phyloP scores from a whole-genome alignment of 2,113 vertebrate species.

The Melanerpes formicivorus region DNA sequence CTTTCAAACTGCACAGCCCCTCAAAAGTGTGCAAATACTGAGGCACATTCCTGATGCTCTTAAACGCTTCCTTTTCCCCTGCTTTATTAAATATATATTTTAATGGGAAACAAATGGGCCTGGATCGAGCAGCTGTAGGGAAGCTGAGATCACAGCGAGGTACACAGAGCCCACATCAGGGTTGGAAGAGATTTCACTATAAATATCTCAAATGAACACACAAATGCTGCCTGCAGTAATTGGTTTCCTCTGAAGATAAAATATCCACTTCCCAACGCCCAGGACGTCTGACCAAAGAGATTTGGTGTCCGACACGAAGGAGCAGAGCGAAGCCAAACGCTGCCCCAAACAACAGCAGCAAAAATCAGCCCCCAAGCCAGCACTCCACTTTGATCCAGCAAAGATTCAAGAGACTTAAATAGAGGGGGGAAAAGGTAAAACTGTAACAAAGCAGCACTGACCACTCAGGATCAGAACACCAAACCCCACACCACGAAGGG shows the following conservation, averaged over 20 bases:
- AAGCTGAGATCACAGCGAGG: neutral
- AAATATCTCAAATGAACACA: neutral
- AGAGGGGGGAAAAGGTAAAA: conserved; percentile 24
- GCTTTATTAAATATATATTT: neutral
- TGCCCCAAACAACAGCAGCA: neutral
- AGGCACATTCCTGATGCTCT: neutral
- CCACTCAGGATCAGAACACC: neutral
- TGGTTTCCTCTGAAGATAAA: conserved; percentile 4
- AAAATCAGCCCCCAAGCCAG: neutral
- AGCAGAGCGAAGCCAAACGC: neutral
- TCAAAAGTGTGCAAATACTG: conserved; percentile 28
- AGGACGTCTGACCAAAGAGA: neutral
- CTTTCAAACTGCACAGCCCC: conserved; percentile 38
- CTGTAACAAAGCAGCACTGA: neutral
- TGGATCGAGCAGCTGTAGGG: neutral
- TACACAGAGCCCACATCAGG: neutral
- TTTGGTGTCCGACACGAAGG: neutral
- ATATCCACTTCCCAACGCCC: neutral
- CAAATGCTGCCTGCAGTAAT: neutral
- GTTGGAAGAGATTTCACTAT: neutral
- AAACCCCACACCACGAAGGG: neutral
- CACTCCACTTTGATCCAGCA: neutral
- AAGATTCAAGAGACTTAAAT: neutral
- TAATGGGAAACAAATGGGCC: neutral
- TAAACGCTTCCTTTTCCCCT: conserved; percentile 5